Evolutionary conservation across 1,140 invertebrate genomes (phyloP).

Genomic region (Marisa cornuarietis): DNA sequence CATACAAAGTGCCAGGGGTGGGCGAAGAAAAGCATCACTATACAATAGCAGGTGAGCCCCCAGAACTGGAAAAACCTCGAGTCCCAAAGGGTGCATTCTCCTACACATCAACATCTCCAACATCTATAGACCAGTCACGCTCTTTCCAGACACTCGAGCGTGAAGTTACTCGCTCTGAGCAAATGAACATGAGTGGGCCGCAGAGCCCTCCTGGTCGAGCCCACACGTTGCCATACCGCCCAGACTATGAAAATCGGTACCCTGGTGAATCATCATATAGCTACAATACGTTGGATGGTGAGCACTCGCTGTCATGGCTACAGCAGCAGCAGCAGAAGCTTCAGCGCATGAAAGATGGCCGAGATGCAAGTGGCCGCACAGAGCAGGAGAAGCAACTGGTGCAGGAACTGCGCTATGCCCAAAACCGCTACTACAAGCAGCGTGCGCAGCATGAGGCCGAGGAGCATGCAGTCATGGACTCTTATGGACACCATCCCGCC

Average conservation of each 20-base stretch:
- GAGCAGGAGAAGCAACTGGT: slow-evolving; percentile 62
- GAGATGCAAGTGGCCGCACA: slow-evolving; percentile 43
- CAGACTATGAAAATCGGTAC: slow-evolving; percentile 56
- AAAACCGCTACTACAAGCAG: slow-evolving; percentile 59
- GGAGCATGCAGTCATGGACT: slow-evolving; percentile 46
- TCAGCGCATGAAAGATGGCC: slow-evolving; percentile 52
- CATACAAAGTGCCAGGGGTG: slow-evolving; percentile 51
- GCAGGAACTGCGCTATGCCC: slow-evolving; percentile 61
- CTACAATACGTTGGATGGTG: slow-evolving; percentile 41
- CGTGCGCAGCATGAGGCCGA: slow-evolving; percentile 54
- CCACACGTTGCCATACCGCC: slow-evolving; percentile 51
- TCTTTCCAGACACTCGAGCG: slow-evolving; percentile 24
- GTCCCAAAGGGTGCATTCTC: slow-evolving; percentile 36
- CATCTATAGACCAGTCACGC: slow-evolving; percentile 22
- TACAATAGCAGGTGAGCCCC: slow-evolving; percentile 43
- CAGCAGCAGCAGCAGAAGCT: slow-evolving; percentile 66
- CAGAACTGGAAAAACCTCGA: slow-evolving; percentile 27
- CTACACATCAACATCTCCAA: slow-evolving; percentile 28
- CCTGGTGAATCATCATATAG: slow-evolving; percentile 27
- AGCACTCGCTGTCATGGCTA: slow-evolving; percentile 59
- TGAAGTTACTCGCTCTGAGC: slow-evolving; percentile 33
- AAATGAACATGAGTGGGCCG: slow-evolving; percentile 1
- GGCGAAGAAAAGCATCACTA: slow-evolving; percentile 51
- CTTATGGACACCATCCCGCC: slow-evolving; percentile 36
- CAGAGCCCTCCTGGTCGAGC: slow-evolving; percentile 27